These are phyloP conservation scores for Catagonus wagneri DNA, from an alignment of 2,113 vertebrate species.

Conservation along the genomic window DNA sequence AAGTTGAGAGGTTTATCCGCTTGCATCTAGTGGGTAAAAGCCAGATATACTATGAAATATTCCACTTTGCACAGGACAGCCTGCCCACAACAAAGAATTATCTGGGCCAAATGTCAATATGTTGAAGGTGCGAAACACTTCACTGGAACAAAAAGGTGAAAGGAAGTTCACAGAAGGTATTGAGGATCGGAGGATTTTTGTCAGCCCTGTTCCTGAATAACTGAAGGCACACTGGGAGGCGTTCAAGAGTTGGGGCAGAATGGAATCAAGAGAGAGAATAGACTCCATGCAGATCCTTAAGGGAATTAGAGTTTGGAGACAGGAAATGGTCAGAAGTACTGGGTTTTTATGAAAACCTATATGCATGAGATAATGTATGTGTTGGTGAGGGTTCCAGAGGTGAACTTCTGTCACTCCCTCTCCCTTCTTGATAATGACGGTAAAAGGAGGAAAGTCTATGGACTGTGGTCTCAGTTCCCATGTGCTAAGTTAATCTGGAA, in stretches of 20 bases:
- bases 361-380: neutral
- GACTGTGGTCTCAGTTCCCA: neutral
- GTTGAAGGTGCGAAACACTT: neutral
- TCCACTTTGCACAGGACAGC: neutral
- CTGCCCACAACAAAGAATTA: neutral
- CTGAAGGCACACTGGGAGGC: neutral
- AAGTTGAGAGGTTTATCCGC: neutral
- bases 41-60: neutral
- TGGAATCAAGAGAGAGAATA: neutral
- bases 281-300: neutral
- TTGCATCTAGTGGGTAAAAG: neutral
- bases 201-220: neutral
- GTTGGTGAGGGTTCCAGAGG: rapidly evolving
- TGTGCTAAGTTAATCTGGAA: neutral
- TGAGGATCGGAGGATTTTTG: neutral
- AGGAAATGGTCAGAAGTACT: neutral
- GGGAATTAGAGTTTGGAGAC: neutral
- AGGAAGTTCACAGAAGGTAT: neutral
- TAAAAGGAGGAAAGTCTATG: neutral
- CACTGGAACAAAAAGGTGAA: neutral
- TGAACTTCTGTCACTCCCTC: neutral
- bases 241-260: neutral
- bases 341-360: neutral
- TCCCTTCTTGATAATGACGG: too few relatives aligned
- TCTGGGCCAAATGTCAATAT: neutral